Base-by-base conservation (phyloP, 2,888 invertebrate genomes). In the Agrenia bidenticulata region DNA sequence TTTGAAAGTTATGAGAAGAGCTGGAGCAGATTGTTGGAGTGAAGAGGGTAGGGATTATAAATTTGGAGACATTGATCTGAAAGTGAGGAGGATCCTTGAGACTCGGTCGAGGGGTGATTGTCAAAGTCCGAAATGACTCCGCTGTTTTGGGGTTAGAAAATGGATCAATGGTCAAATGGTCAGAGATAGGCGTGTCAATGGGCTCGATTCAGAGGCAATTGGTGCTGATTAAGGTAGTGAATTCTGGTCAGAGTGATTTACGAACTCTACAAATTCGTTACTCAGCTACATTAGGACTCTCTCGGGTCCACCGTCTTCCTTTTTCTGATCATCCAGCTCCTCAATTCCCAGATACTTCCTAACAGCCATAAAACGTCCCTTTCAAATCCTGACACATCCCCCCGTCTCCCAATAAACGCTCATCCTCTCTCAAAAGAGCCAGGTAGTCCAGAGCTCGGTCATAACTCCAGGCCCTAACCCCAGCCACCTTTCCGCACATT, bases 171-270 rank as follows among this genome's bases (percentile, higher is more conserved):
- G 61, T 41, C n/a, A 59, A 54, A 55, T 67, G 72, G 71, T 72
- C 68, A 70, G 63, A 57, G 70, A 73, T 63, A 74, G 76, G 76
- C 76, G 76, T 75, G 76, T 76, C 74, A 76, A 75, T 75, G 73
- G 73, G 64, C 67, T 70, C 72, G 70, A 75, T 76, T 75, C 73
- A 69, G 65, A 63, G 66, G 75, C 76, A 75, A 76, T 76, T 76
- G 74, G 69, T 72, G 74, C 76, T 76, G 76, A 76, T 76, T 76
- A 76, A 76, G 73, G 73, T 73, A 69, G 73, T 70, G 73, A 74
- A 69, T 64, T 58, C 63, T 57, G 41, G 21, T 73, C 64, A 65
- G 53, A 54, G 76, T 76, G 76, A 76, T 76, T 76, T 76, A 76
- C 73, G 73, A 69, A 72, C 70, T 70, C 64, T 51, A 71, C 68